Evolutionary conservation across 1,140 invertebrate genomes (phyloP).

Genomic region (Yoshiicerus persimilis): DNA sequence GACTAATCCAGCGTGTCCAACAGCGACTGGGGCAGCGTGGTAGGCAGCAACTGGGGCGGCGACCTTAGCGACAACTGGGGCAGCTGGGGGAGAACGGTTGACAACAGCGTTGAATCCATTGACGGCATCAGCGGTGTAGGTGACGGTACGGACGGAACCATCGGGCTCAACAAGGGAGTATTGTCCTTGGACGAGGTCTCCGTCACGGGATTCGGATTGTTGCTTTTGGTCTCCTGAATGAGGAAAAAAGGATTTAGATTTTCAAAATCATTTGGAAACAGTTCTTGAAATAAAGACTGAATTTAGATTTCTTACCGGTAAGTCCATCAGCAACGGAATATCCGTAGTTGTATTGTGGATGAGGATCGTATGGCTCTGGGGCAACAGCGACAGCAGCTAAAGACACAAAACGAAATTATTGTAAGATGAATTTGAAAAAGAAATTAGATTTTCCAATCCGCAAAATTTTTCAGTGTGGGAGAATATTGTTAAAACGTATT

Average conservation of each 20-base stretch:
- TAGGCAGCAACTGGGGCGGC: background rate
- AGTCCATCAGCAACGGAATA: slow-evolving; percentile 37
- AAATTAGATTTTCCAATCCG: too few species aligned
- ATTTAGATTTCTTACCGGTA: too few species aligned
- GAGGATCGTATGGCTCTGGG: slow-evolving; percentile 34
- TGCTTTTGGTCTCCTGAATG: slow-evolving; percentile 49
- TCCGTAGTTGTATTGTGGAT: slow-evolving; percentile 39
- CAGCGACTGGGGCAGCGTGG: background rate
- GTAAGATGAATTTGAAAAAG: too few species aligned
- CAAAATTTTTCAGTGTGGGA: too few species aligned
- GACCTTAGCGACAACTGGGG: background rate
- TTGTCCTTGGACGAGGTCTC: slow-evolving; percentile 12
- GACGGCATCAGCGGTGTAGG: slow-evolving; percentile 73
- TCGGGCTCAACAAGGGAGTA: slow-evolving; percentile 58
- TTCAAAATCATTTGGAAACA: too few species aligned
- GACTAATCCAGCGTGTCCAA: background rate
- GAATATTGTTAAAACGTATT: background rate
- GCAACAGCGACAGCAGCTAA: slow-evolving; percentile 5
- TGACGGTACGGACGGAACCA: slow-evolving; percentile 68
- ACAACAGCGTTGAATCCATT: slow-evolving; percentile 69
- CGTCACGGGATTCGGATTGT: slow-evolving; percentile 35
- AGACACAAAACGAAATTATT: too few species aligned
- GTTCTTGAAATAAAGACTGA: too few species aligned
- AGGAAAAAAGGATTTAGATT: too few species aligned
- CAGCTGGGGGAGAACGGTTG: slow-evolving; percentile 56